Conservation (phyloP, 2,888 invertebrate genomes). For the Ceraclea dissimilis region DNA sequence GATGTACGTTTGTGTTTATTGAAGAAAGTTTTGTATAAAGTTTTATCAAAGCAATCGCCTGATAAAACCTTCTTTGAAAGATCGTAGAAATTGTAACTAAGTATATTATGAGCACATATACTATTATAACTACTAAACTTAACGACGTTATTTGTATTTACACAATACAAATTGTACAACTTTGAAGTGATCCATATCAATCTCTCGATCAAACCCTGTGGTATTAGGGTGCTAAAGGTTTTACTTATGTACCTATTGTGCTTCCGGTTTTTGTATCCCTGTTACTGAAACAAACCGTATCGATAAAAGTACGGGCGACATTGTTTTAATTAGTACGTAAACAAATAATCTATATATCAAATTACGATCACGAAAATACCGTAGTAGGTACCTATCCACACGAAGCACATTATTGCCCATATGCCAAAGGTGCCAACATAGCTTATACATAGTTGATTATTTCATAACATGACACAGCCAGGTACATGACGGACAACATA, state of each 20-base stretch:
- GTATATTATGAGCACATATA: too few relatives aligned
- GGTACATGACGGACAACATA: too few relatives aligned
- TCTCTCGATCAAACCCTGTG: background rate
- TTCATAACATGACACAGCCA: too few relatives aligned
- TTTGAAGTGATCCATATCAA: background rate
- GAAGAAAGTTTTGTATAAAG: background rate
- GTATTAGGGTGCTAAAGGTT: background rate
- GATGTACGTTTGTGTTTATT: background rate
- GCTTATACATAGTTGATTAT: too few relatives aligned
- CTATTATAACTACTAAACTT: too few relatives aligned
- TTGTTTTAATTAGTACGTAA: too few relatives aligned
- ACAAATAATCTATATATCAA: too few relatives aligned
- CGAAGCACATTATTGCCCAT: too few relatives aligned
- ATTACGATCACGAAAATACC: too few relatives aligned
- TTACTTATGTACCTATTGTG: background rate
- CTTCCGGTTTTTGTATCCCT: background rate
- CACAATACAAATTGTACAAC: background rate
- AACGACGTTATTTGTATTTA: background rate
- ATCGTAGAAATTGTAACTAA: background rate
- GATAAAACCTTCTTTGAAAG: background rate
- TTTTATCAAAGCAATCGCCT: background rate
- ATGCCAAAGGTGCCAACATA: too few relatives aligned
- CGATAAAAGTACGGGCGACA: background rate
- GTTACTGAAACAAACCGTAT: background rate
- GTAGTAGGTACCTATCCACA: too few relatives aligned